Conservation (phyloP, 2,113 vertebrate genomes). For the Protobothrops flavoviridis region DNA sequence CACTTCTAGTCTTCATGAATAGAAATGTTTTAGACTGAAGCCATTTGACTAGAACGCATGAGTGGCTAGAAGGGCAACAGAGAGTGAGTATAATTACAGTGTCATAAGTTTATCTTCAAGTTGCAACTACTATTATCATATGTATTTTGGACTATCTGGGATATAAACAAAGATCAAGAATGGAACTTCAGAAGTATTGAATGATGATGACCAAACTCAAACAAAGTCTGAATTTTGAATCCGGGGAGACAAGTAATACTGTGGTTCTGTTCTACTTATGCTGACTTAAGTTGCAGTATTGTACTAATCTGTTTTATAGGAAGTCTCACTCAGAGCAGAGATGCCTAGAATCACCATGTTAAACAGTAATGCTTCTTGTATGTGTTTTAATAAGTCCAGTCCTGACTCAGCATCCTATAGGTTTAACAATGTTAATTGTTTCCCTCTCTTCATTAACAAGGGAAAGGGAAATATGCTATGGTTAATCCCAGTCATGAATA, state of each 20-base stretch:
- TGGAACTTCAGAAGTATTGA: not conserved
- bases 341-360: not conserved
- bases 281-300: not conserved
- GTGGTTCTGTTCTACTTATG: not conserved
- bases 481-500: slow-evolving; percentile 8
- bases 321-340: not conserved
- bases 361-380: not conserved
- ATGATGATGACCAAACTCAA: not conserved
- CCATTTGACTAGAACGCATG: not conserved
- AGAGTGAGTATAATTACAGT: not conserved
- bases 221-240: not conserved
- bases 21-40: not conserved
- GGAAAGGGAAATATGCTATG: not conserved
- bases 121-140: not conserved
- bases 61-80: not conserved
- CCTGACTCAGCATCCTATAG: not conserved
- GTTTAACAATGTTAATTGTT: not conserved
- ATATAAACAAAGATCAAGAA: not conserved
- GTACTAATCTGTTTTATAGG: not conserved
- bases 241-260: not conserved
- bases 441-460: not conserved
- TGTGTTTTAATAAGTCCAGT: not conserved
- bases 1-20: not conserved
- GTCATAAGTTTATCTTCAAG: not conserved
- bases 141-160: not conserved